Evolutionary conservation across 2,888 invertebrate species (phyloP).

Genomic region (Punctoribates punctum): DNA sequence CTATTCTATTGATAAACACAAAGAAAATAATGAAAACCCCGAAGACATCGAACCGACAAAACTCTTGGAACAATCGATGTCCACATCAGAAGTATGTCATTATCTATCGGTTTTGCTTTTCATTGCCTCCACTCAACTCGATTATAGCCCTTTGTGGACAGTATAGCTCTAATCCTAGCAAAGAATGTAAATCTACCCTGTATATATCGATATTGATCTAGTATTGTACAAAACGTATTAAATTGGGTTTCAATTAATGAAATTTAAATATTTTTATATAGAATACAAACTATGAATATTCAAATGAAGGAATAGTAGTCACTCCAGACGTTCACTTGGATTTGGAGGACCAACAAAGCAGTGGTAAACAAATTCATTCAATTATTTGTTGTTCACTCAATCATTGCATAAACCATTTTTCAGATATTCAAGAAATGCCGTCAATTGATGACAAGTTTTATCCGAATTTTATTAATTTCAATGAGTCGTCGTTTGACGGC

Average conservation of each 20-base stretch:
- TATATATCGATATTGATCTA: no score
- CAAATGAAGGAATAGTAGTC: not conserved
- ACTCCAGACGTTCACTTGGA: not conserved
- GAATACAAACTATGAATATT: not conserved
- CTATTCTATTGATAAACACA: not conserved
- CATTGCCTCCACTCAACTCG: not conserved
- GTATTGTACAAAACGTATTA: no score
- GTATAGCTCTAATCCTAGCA: no score
- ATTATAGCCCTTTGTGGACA: no score
- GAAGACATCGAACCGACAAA: slow-evolving; percentile 43
- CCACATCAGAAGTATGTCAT: slow-evolving; percentile 41
- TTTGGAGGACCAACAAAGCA: not conserved
- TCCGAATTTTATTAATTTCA: not conserved
- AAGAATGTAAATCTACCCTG: no score
- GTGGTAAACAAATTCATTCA: not conserved
- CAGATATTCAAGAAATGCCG: not conserved
- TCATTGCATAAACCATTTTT: not conserved
- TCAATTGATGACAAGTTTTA: not conserved
- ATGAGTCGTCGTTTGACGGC: not conserved
- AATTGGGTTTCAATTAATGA: no score
- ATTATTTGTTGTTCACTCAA: not conserved
- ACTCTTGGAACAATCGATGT: slow-evolving; percentile 44
- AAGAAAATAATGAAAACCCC: not conserved
- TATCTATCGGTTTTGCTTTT: not conserved
- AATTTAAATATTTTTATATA: not conserved